A percentile compares a stretch with the other conserved stretches of the same genome.
Evolutionary conservation across 1,140 invertebrate genomes (phyloP).

Genomic region (Portunus trituberculatus): DNA sequence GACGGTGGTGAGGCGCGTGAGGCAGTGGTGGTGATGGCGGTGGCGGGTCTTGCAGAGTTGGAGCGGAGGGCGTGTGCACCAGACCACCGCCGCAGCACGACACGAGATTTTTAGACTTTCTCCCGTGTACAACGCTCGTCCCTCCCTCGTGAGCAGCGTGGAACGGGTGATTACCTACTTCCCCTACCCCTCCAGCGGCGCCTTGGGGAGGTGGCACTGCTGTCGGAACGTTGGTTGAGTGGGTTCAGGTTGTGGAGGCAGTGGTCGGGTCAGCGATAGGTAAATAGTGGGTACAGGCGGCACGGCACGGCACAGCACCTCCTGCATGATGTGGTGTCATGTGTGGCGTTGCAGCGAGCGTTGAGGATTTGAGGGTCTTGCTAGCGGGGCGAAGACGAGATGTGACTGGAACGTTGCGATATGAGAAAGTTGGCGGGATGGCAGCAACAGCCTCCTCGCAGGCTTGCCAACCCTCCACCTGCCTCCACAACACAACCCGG

Average conservation of each 20-base stretch:
- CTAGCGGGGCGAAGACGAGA: not conserved
- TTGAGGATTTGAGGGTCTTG: not conserved
- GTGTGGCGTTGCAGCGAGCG: not conserved
- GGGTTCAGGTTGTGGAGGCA: not conserved
- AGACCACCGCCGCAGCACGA: not conserved
- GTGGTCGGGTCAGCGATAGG: not conserved
- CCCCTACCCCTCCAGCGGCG: not conserved
- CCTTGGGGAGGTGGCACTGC: not conserved
- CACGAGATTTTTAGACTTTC: not conserved
- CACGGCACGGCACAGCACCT: not conserved
- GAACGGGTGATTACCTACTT: not conserved
- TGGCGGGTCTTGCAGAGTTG: not conserved
- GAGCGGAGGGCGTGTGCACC: not conserved
- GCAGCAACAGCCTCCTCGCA: not conserved
- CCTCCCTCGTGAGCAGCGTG: not conserved
- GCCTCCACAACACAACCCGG: not conserved
- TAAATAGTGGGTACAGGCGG: not conserved
- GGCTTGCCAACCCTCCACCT: not conserved
- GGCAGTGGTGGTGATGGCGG: not conserved
- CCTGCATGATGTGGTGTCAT: not conserved
- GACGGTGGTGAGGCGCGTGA: not conserved
- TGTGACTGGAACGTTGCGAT: constrained; percentile 6
- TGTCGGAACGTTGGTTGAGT: not conserved
- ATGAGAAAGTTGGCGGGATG: constrained; percentile 11
- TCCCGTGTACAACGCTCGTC: not conserved